Percentiles rank a stretch among this genome's conserved stretches.
Evolutionary conservation across 2,888 invertebrate species (phyloP).

Genomic region (Scrobipalpa costella): DNA sequence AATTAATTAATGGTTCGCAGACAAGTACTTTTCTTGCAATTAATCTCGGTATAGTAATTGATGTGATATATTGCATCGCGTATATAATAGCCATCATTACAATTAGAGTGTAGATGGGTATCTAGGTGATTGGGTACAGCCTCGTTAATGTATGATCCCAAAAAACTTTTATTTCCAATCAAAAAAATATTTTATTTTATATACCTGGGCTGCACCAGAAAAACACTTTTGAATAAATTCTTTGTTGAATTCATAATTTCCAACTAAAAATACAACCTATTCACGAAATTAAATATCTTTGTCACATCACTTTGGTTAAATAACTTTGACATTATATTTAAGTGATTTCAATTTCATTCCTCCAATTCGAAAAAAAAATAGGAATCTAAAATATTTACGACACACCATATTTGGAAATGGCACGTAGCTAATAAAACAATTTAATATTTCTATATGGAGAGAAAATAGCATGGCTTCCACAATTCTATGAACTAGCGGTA

Average conservation of each 20-base stretch:
- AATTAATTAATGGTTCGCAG: constrained; percentile 6
- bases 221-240: too few relatives aligned
- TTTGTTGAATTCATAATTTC: too few relatives aligned
- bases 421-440: constrained; percentile 5
- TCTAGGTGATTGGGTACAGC: too few relatives aligned
- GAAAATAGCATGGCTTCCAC: background rate
- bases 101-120: background rate
- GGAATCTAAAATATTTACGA: background rate
- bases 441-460: background rate
- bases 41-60: constrained; percentile 1
- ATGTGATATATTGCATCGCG: background rate
- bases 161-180: background rate
- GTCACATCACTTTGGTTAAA: too few relatives aligned
- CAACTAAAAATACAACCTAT: too few relatives aligned
- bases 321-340: too few relatives aligned
- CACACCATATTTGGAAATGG: background rate
- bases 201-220: background rate
- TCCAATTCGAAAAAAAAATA: too few relatives aligned
- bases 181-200: background rate
- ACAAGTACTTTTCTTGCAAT: background rate
- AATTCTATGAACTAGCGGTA: background rate
- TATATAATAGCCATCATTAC: background rate
- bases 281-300: too few relatives aligned
- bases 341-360: too few relatives aligned
- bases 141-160: too few relatives aligned